phyloP scores from a whole-genome alignment of 2,888 invertebrate species.

The Andrena dorsata region DNA sequence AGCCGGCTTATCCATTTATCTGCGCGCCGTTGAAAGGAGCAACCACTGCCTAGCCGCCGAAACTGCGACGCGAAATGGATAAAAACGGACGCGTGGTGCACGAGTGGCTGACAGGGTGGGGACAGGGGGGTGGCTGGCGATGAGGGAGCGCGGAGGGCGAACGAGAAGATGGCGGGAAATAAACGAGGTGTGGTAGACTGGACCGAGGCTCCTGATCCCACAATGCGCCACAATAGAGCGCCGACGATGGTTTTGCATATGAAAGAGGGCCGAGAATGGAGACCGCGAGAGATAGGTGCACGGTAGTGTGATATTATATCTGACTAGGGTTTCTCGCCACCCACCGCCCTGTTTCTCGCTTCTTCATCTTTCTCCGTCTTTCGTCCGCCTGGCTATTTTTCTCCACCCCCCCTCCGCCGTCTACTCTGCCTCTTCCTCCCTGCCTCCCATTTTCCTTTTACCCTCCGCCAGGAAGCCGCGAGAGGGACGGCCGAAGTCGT shows the following conservation, averaged over 20 bases:
- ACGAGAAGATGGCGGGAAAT: slow-evolving; percentile 76
- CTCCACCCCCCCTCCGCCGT: neutral
- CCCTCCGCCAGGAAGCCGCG: slow-evolving; percentile 1
- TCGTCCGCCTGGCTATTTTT: slow-evolving; percentile 11
- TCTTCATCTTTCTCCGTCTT: slow-evolving; percentile 16
- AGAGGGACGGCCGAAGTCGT: slow-evolving; percentile 26
- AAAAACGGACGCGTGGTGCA: slow-evolving; percentile 60
- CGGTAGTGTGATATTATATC: slow-evolving; percentile 77
- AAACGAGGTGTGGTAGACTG: slow-evolving; percentile 82
- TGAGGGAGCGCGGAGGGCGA: slow-evolving; percentile 7
- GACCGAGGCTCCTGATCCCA: slow-evolving; percentile 79
- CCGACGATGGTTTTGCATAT: slow-evolving; percentile 83
- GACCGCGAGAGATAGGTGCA: slow-evolving; percentile 66
- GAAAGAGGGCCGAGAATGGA: slow-evolving; percentile 79
- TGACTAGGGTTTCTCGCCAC: slow-evolving; percentile 69
- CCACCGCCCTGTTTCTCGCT: slow-evolving; percentile 21
- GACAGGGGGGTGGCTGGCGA: slow-evolving; percentile 3
- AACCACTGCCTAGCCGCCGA: slow-evolving; percentile 54
- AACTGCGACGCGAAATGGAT: slow-evolving; percentile 46
- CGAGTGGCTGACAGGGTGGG: slow-evolving; percentile 41
- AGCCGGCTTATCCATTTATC: slow-evolving; percentile 81
- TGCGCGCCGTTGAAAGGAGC: slow-evolving; percentile 73
- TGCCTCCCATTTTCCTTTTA: neutral
- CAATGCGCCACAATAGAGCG: slow-evolving; percentile 82
- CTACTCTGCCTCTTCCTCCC: slow-evolving; percentile 7